Percentiles rank a stretch among this genome's conserved stretches.
Conservation (phyloP, 2,888 invertebrate genomes). For the Ophraella communa region DNA sequence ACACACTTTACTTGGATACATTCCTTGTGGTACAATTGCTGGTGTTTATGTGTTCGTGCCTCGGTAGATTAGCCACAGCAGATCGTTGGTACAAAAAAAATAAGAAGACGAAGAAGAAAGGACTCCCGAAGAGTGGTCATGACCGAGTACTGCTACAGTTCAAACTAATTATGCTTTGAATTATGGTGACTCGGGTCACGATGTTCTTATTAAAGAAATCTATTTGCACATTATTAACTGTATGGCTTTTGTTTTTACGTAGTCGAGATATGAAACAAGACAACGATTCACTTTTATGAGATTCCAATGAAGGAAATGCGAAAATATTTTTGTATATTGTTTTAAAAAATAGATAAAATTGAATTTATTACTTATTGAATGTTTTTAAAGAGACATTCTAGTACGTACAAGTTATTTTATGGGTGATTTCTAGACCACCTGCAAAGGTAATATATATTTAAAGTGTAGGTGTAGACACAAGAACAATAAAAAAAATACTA, state of each 20-base stretch:
- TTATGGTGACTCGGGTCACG: constrained; percentile 41
- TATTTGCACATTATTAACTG: constrained; percentile 40
- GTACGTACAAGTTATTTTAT: neutral
- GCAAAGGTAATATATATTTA: constrained; percentile 2
- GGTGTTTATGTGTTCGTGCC: neutral
- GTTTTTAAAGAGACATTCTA: too few species aligned
- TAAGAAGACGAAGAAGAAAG: constrained; percentile 17
- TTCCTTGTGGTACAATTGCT: too few species aligned
- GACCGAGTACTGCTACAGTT: constrained; percentile 44
- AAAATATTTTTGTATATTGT: too few species aligned
- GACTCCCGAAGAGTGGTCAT: constrained; percentile 40
- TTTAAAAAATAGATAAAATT: too few species aligned
- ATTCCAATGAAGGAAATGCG: too few species aligned
- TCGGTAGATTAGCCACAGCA: neutral
- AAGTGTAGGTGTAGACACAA: constrained; percentile 7
- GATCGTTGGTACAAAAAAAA: neutral
- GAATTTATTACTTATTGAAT: too few species aligned
- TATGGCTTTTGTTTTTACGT: constrained; percentile 28
- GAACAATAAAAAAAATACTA: neutral
- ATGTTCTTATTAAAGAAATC: constrained; percentile 40
- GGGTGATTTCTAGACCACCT: constrained; percentile 13
- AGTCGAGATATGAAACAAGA: constrained; percentile 14
- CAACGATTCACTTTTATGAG: too few species aligned
- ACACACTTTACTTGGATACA: too few species aligned
- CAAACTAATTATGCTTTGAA: constrained; percentile 42